These are phyloP conservation scores for Julus scanicus DNA, from an alignment of 2,888 invertebrate genomes.

Conservation along the genomic window DNA sequence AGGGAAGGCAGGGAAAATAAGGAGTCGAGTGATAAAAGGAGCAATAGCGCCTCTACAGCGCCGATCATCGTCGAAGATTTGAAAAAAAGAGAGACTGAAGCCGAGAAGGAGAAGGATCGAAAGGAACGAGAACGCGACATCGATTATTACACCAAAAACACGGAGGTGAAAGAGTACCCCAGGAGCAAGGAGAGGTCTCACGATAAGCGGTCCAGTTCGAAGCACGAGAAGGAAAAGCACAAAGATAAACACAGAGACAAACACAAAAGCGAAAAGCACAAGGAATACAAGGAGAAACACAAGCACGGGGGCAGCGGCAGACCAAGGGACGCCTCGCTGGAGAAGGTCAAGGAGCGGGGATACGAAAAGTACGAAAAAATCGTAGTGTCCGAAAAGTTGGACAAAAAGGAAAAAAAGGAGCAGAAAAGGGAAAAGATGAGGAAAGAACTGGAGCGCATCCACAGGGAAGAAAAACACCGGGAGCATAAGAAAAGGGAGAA, in stretches of 20 bases:
- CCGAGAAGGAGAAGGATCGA: slow-evolving; percentile 52
- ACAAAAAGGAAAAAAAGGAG: slow-evolving; percentile 60
- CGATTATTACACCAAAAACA: not conserved
- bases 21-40: slow-evolving; percentile 63
- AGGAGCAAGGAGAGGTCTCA: slow-evolving; percentile 49
- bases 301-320: slow-evolving; percentile 53
- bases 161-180: slow-evolving; percentile 46
- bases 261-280: slow-evolving; percentile 65
- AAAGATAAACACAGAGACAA: slow-evolving; percentile 61
- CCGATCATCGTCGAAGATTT: not conserved
- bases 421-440: slow-evolving; percentile 60
- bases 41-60: not conserved
- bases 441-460: slow-evolving; percentile 58
- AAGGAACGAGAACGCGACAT: not conserved
- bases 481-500: slow-evolving; percentile 57
- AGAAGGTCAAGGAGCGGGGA: slow-evolving; percentile 54
- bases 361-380: slow-evolving; percentile 59
- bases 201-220: slow-evolving; percentile 48
- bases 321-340: slow-evolving; percentile 40
- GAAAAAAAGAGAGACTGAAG: slow-evolving; percentile 36
- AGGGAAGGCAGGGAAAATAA: slow-evolving; percentile 60
- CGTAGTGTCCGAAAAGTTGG: slow-evolving; percentile 54
- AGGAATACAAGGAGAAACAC: slow-evolving; percentile 59
- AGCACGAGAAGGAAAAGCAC: slow-evolving; percentile 67
- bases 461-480: slow-evolving; percentile 58